These are phyloP conservation scores for Alfaro cultratus DNA, from an alignment of 2,797 vertebrate genomes.

Conservation along the genomic window DNA sequence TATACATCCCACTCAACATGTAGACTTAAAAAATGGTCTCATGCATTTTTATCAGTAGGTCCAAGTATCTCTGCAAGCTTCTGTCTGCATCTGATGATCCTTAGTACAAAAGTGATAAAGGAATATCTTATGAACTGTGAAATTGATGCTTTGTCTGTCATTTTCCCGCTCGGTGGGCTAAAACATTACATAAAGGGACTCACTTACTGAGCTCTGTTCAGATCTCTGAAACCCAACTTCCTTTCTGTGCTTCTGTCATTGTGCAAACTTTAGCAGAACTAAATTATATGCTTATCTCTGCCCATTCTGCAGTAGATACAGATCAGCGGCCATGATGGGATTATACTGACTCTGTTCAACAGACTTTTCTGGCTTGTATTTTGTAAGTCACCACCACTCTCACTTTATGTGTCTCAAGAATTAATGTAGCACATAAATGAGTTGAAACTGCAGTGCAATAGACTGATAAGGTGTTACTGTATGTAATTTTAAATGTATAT, in stretches of 20 bases:
- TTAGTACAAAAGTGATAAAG: background rate
- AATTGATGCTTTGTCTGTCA: conserved; percentile 6
- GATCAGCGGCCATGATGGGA: conserved; percentile 49
- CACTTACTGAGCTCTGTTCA: conserved; percentile 34
- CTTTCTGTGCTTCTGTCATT: conserved; percentile 42
- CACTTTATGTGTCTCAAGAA: conserved; percentile 11
- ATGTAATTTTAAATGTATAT: background rate
- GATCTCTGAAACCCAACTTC: conserved; percentile 53
- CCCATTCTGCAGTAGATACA: conserved; percentile 41
- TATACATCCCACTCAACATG: background rate
- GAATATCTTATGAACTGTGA: background rate
- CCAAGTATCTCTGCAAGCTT: background rate
- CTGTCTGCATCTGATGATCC: conserved; percentile 1
- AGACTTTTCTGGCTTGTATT: conserved; percentile 16
- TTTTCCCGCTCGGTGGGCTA: background rate
- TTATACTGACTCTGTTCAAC: conserved; percentile 19
- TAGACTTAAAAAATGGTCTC: background rate
- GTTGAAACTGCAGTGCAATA: conserved; percentile 8
- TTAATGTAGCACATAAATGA: conserved; percentile 12
- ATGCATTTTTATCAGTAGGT: background rate
- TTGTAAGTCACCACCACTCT: conserved; percentile 22
- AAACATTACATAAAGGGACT: background rate
- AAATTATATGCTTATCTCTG: conserved; percentile 59
- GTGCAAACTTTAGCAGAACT: conserved; percentile 40
- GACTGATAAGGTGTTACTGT: background rate